Percentiles rank a stretch among this genome's conserved stretches.
Evolutionary conservation across 2,888 invertebrate genomes (phyloP).

Genomic region (Noctua janthina): DNA sequence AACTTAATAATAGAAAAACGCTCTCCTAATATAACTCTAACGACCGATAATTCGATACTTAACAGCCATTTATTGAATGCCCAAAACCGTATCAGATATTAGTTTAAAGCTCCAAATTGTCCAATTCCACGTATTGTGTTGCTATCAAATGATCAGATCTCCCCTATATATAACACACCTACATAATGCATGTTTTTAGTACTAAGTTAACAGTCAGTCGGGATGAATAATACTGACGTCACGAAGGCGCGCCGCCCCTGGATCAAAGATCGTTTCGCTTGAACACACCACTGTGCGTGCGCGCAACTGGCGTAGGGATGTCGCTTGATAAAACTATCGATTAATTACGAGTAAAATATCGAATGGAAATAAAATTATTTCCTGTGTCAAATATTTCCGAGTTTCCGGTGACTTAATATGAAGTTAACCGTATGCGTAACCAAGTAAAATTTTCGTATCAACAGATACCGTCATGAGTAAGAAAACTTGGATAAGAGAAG

Average conservation of each 20-base stretch:
- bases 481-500: not conserved
- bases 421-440: not conserved
- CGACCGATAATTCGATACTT: slow-evolving; percentile 3
- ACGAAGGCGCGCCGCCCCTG: slow-evolving; percentile 77
- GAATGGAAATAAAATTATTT: slow-evolving; percentile 45
- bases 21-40: not conserved
- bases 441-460: not conserved
- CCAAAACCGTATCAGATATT: slow-evolving; percentile 33
- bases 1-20: not conserved
- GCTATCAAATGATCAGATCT: slow-evolving; percentile 59
- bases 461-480: not conserved
- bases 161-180: slow-evolving; percentile 62
- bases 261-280: slow-evolving; percentile 84
- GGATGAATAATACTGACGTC: slow-evolving; percentile 84
- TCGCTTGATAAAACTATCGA: slow-evolving; percentile 49
- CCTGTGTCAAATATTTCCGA: slow-evolving; percentile 16
- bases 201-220: slow-evolving; percentile 68
- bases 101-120: slow-evolving; percentile 38
- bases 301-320: slow-evolving; percentile 74
- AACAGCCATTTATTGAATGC: not conserved
- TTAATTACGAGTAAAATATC: slow-evolving; percentile 44
- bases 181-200: slow-evolving; percentile 66
- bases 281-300: slow-evolving; percentile 73
- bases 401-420: not conserved
- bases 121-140: slow-evolving; percentile 44